Evolutionary conservation across 2,113 vertebrate species (phyloP), one percentile per base, ranked within the genome.

Genomic region (Dolichallabes microphthalmus): DNA sequence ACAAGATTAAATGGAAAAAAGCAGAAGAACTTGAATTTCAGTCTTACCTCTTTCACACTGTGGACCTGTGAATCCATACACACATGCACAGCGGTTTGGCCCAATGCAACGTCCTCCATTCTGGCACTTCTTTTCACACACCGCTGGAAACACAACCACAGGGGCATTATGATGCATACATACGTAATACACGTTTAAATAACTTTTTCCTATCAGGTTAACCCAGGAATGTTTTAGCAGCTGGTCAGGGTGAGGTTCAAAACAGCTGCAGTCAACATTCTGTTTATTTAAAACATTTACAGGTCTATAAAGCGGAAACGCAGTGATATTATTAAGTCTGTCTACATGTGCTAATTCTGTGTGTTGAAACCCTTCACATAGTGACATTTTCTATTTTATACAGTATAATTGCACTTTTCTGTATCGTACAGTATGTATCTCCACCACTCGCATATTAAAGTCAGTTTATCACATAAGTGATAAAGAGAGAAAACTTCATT

Each of bases 61-160:
- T 22, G 95, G 94, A 2, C 95, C 95, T 22, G 94, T 96, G 90
- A 95, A 96, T 69, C 95, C 95, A 0, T 95, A 95, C 22, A 94
- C 89, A 77, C 95, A 96, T 0, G 92, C 93, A 30, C 95, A 96
- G 32, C 92, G 94, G 74, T 92, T 95, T 9, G 94, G 94, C 66
- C 94, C 95, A 78, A 95, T 86, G 27, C 95, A 95, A 0, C 93
- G 91, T n/a, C 95, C 95, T 85, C 94, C 94, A 75, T 95, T 95
- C 86, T 92, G 93, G 86, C 95, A 96, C 32, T 90, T 90, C 83
- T 84, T 92, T 86, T 95, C 93, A 88, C 95, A 96, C 79, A 95
- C 87, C 84, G 95, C 95, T 96, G 87, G 87, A 63, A 88, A 90
- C 22, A 71, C 14, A 85, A 64, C 79, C 45, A 52, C 5, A 30